Percentiles rank a stretch among this genome's conserved stretches.
Evolutionary conservation across 1,140 invertebrate genomes (phyloP).

Genomic region (Calycopis cecrops): DNA sequence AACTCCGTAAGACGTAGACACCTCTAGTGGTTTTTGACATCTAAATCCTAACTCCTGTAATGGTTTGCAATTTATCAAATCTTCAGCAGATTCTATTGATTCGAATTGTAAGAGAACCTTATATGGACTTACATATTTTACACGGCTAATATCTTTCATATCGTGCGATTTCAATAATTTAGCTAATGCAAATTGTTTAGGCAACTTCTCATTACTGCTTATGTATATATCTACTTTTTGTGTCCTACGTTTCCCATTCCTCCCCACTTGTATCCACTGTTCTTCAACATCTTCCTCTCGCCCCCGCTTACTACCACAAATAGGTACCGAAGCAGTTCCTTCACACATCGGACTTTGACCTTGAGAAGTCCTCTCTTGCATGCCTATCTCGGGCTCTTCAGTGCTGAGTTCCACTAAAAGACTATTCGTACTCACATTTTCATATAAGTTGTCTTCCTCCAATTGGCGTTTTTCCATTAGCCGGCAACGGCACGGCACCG

Average conservation of each 20-base stretch:
- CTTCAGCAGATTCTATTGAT: constrained; percentile 7
- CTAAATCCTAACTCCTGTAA: constrained; percentile 19
- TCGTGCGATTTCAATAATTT: constrained; percentile 21
- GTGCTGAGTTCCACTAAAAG: no score
- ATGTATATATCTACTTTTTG: constrained; percentile 15
- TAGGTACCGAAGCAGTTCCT: no score
- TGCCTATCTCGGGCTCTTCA: no score
- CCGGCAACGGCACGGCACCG: no score
- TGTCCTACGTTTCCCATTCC: constrained; percentile 8
- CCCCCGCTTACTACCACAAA: neutral
- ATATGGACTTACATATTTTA: constrained; percentile 27
- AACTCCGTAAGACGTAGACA: constrained; percentile 21
- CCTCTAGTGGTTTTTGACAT: constrained; percentile 20
- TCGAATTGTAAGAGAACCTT: constrained; percentile 20
- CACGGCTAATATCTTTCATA: constrained; percentile 13
- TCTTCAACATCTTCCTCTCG: constrained; percentile 10
- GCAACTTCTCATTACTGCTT: constrained; percentile 15
- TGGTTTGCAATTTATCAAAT: constrained; percentile 15
- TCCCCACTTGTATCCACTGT: constrained; percentile 14
- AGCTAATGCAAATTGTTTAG: constrained; percentile 28
- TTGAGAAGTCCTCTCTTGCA: no score
- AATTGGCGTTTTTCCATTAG: no score
- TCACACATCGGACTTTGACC: no score
- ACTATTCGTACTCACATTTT: no score
- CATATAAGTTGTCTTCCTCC: neutral